Conservation (phyloP, 2,888 invertebrate genomes). For the Rotaria macrura region DNA sequence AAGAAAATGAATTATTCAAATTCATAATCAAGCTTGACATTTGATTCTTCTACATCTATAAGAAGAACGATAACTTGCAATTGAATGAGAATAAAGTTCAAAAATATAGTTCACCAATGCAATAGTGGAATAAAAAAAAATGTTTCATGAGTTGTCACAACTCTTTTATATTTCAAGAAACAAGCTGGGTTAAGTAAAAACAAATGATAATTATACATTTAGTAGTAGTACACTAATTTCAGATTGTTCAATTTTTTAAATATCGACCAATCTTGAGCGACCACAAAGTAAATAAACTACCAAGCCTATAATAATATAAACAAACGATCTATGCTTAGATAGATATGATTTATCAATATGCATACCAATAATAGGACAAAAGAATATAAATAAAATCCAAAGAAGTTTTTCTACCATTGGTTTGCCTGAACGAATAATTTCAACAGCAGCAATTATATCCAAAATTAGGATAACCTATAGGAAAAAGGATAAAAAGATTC, state of each 20-base stretch:
- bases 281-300: constrained; percentile 11
- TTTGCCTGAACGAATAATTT: constrained; percentile 11
- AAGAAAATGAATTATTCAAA: no score
- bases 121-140: background rate
- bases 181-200: no score
- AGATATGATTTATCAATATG: background rate
- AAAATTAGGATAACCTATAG: background rate
- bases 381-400: background rate
- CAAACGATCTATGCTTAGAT: background rate
- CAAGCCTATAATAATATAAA: background rate
- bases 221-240: background rate
- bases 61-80: no score
- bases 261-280: background rate
- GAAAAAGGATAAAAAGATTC: background rate
- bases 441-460: background rate
- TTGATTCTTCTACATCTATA: no score
- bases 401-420: constrained; percentile 3
- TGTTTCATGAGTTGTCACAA: background rate
- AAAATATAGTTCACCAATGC: no score
- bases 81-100: no score
- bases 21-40: no score
- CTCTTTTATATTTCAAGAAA: background rate
- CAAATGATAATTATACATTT: no score
- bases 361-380: background rate
- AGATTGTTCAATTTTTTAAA: background rate